These are phyloP conservation scores for Cyclopterus lumpus DNA, from an alignment of 2,797 vertebrate genomes.

Conservation along the genomic window DNA sequence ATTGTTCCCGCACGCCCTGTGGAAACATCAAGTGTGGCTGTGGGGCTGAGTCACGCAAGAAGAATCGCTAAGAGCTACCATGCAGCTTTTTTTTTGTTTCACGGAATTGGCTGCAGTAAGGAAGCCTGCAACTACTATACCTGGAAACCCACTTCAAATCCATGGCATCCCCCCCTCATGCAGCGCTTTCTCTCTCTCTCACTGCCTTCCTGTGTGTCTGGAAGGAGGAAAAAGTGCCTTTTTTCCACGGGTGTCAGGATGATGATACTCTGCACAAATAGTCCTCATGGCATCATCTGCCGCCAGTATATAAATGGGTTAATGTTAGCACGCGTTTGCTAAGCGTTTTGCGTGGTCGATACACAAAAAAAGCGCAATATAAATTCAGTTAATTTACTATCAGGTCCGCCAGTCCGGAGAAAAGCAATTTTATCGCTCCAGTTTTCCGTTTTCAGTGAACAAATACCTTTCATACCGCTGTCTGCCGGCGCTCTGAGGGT, in stretches of 20 bases:
- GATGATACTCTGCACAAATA: background rate
- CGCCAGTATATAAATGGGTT: too few relatives aligned
- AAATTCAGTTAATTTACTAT: constrained; percentile 15
- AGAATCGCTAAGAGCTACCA: constrained; percentile 17
- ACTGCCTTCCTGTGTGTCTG: background rate
- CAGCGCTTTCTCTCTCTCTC: constrained; percentile 2
- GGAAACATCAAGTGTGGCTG: background rate
- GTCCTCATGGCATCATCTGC: too few relatives aligned
- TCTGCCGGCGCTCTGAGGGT: constrained; percentile 25
- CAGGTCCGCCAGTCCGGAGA: background rate
- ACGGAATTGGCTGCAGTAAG: background rate
- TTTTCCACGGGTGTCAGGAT: background rate
- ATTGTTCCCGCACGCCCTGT: background rate
- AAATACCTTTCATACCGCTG: constrained; percentile 42
- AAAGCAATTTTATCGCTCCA: constrained; percentile 16
- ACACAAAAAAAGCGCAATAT: background rate
- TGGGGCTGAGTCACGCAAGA: constrained; percentile 2
- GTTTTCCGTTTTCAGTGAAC: too few relatives aligned
- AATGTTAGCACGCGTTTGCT: too few relatives aligned
- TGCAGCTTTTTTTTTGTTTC: constrained; percentile 12
- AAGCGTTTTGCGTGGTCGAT: too few relatives aligned
- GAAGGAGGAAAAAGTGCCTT: background rate
- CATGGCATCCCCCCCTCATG: background rate
- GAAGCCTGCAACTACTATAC: constrained; percentile 5
- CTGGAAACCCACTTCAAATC: background rate